phyloP scores from a whole-genome alignment of 1,140 invertebrate genomes.

The Ceratosolen solmsi region DNA sequence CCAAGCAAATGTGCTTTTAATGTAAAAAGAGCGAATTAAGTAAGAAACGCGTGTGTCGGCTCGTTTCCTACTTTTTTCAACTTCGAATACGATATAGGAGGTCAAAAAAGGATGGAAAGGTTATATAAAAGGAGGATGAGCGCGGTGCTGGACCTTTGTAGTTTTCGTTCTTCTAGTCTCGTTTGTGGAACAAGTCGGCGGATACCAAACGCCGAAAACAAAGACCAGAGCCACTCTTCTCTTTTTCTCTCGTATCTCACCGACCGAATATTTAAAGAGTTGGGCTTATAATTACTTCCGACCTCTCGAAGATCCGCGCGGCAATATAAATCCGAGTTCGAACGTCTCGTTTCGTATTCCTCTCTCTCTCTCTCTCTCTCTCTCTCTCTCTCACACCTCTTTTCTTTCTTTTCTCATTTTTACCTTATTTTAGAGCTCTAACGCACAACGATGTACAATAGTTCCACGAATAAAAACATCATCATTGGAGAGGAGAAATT shows the following conservation, averaged over 20 bases:
- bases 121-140: slow-evolving; percentile 37
- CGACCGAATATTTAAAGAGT: slow-evolving; percentile 60
- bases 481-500: slow-evolving; percentile 42
- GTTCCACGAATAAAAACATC: slow-evolving; percentile 54
- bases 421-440: slow-evolving; percentile 36
- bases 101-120: slow-evolving; percentile 43
- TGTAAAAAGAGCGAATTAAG: slow-evolving; percentile 57
- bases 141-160: slow-evolving; percentile 64
- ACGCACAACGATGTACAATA: slow-evolving; percentile 9
- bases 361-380: not conserved
- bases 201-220: slow-evolving; percentile 63
- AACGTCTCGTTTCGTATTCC: not conserved
- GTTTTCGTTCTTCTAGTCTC: slow-evolving; percentile 60
- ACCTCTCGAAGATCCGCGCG: slow-evolving; percentile 55
- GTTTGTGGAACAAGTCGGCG: slow-evolving; percentile 71
- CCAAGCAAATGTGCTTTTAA: slow-evolving; percentile 63
- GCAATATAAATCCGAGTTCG: slow-evolving; percentile 43
- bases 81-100: slow-evolving; percentile 7
- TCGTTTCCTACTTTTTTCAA: slow-evolving; percentile 28
- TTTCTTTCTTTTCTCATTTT: slow-evolving; percentile 19
- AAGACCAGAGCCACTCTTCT: slow-evolving; percentile 53
- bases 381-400: slow-evolving; percentile 1
- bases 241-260: not conserved
- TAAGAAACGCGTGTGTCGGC: slow-evolving; percentile 1
- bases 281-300: slow-evolving; percentile 70